Percentiles rank a stretch among this genome's conserved stretches.
Conservation (phyloP, 2,113 vertebrate genomes). For the Brachirus orientalis region DNA sequence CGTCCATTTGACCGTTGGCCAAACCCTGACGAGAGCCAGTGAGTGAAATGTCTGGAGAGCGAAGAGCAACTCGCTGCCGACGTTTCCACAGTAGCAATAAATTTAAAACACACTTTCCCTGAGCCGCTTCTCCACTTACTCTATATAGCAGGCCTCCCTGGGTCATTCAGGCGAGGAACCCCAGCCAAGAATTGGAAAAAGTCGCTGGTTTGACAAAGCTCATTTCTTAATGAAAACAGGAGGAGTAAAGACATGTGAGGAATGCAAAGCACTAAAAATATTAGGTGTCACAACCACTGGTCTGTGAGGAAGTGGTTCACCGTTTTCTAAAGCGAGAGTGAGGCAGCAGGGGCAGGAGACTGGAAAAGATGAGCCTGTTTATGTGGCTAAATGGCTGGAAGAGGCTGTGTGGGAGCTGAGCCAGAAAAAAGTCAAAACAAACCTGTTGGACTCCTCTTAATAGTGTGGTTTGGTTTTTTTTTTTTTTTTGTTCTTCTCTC, state of each 20-base stretch:
- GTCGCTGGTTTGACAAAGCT: slow-evolving; percentile 67
- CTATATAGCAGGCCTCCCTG: slow-evolving; percentile 36
- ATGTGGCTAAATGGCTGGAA: slow-evolving; percentile 56
- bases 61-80: slow-evolving; percentile 51
- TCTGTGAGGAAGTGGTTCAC: slow-evolving; percentile 71
- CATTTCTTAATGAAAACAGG: slow-evolving; percentile 45
- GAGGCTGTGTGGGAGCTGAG: slow-evolving; percentile 31
- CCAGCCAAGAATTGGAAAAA: slow-evolving; percentile 48
- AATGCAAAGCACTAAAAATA: slow-evolving; percentile 74
- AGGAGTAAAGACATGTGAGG: slow-evolving; percentile 59
- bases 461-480: slow-evolving; percentile 15
- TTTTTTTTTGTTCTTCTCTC: too few relatives aligned
- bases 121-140: slow-evolving; percentile 46
- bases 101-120: slow-evolving; percentile 49
- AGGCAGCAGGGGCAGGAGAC: slow-evolving; percentile 56
- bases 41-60: slow-evolving; percentile 58
- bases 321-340: slow-evolving; percentile 55
- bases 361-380: slow-evolving; percentile 66
- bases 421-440: slow-evolving; percentile 52
- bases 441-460: slow-evolving; percentile 41
- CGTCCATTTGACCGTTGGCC: slow-evolving; percentile 68
- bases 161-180: slow-evolving; percentile 41
- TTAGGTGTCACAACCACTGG: slow-evolving; percentile 73
- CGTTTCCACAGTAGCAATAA: slow-evolving; percentile 72
- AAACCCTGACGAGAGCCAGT: slow-evolving; percentile 71